phyloP scores from a whole-genome alignment of 1,140 invertebrate genomes.

The Heliconius eleuchia region DNA sequence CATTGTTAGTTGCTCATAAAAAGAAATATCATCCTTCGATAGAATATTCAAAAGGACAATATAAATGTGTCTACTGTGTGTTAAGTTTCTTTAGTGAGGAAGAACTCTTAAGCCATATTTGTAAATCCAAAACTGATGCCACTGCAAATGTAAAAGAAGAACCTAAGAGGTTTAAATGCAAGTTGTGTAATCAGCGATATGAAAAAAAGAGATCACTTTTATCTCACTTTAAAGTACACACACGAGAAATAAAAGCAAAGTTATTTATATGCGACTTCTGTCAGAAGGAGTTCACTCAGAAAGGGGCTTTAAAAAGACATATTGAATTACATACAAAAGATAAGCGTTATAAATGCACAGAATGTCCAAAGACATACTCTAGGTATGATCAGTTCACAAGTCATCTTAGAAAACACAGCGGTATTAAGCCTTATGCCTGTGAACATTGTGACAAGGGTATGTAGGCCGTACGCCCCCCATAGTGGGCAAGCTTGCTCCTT shows the following conservation, averaged over 20 bases:
- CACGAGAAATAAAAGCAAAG: conserved; percentile 33
- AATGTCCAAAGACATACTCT: conserved; percentile 81
- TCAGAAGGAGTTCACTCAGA: conserved; percentile 63
- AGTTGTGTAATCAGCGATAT: conserved; percentile 41
- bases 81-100: conserved; percentile 18
- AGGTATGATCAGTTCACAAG: conserved; percentile 81
- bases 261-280: conserved; percentile 62
- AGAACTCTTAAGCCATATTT: conserved; percentile 13
- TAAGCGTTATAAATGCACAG: conserved; percentile 63
- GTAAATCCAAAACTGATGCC: conserved; percentile 10
- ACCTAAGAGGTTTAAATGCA: conserved; percentile 15
- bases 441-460: conserved; percentile 82
- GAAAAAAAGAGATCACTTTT: conserved; percentile 55
- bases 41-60: conserved; percentile 1
- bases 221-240: conserved; percentile 58
- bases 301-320: conserved; percentile 66
- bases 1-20: conserved; percentile 46
- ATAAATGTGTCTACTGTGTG: conserved; percentile 9
- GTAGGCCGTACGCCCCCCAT: background rate
- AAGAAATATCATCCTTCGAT: background rate
- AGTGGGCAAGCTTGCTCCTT: too few species aligned
- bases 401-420: conserved; percentile 82
- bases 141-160: background rate
- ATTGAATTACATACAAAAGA: conserved; percentile 64
- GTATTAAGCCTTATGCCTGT: conserved; percentile 83